Conservation (phyloP, 2,797 vertebrate genomes). For the Hoplostethus mediterraneus region DNA sequence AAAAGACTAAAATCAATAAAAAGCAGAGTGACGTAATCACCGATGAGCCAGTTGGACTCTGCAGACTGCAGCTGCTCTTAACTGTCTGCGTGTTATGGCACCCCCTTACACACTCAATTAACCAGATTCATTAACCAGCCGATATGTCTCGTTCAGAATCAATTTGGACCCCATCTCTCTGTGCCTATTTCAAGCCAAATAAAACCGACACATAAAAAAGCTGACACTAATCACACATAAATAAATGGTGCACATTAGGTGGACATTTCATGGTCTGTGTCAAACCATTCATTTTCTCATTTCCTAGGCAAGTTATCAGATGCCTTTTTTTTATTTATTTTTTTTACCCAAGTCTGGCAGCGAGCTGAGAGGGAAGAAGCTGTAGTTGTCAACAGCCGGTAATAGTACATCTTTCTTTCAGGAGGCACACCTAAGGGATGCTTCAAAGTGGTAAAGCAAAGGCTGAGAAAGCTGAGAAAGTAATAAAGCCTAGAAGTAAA, state of each 20-base stretch:
- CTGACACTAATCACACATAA: slow-evolving; percentile 80
- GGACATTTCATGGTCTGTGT: slow-evolving; percentile 73
- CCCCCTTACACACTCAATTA: slow-evolving; percentile 84
- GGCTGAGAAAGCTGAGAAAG: not conserved
- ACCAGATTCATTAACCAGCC: slow-evolving; percentile 84
- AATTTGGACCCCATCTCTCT: slow-evolving; percentile 77
- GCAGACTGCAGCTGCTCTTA: slow-evolving; percentile 67
- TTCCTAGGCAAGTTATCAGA: slow-evolving; percentile 32
- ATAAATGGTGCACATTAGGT: slow-evolving; percentile 74
- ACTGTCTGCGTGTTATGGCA: slow-evolving; percentile 69
- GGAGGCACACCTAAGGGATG: not conserved
- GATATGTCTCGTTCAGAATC: slow-evolving; percentile 80
- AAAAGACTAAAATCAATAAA: slow-evolving; percentile 74
- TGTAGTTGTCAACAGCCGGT: not conserved
- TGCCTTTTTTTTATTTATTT: slow-evolving; percentile 31
- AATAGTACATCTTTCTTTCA: slow-evolving; percentile 21
- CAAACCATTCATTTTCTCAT: slow-evolving; percentile 63
- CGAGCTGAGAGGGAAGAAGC: slow-evolving; percentile 3
- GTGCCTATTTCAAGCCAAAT: slow-evolving; percentile 78
- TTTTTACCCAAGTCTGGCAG: slow-evolving; percentile 16
- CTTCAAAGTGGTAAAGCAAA: slow-evolving; percentile 3
- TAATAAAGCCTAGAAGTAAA: not conserved
- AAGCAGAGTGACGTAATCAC: slow-evolving; percentile 65
- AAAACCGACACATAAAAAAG: slow-evolving; percentile 63
- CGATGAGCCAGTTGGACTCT: slow-evolving; percentile 47